These are phyloP conservation scores for Barbus barbus DNA, from an alignment of 2,113 vertebrate genomes.

Conservation along the genomic window DNA sequence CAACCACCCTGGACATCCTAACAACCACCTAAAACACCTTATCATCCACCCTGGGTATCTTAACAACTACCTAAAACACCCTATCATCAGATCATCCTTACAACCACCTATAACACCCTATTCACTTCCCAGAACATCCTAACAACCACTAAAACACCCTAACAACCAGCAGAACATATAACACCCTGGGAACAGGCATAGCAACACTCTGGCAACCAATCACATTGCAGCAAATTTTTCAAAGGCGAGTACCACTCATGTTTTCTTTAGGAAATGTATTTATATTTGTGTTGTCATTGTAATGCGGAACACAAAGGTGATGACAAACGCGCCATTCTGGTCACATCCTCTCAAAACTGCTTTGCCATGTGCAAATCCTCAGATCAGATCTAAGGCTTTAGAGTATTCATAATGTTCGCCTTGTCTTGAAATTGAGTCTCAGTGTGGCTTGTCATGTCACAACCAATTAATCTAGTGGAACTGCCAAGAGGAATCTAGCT, in stretches of 20 bases:
- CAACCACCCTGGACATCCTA: no score
- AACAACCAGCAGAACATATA: neutral
- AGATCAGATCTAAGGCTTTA: constrained; percentile 16
- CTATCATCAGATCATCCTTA: neutral
- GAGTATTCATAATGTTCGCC: constrained; percentile 30
- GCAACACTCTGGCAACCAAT: neutral
- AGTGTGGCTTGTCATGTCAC: constrained; percentile 30
- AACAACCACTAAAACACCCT: neutral
- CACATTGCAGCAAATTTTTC: neutral
- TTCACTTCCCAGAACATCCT: neutral
- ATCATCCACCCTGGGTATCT: no score
- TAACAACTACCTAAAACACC: no score
- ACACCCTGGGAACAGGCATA: neutral
- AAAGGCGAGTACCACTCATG: neutral
- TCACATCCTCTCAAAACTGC: neutral
- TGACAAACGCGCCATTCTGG: neutral
- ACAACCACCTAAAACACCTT: no score
- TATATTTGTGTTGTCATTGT: neutral
- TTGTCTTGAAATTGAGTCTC: constrained; percentile 32
- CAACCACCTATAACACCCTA: neutral
- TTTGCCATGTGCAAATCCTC: constrained; percentile 10
- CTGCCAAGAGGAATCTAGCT: constrained; percentile 15
- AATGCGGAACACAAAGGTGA: neutral
- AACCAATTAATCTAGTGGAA: constrained; percentile 36
- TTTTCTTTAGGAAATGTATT: neutral